Percentiles rank a stretch among this genome's conserved stretches.
Evolutionary conservation across 53 echinoderm and acorn worm species (phyloP).

Genomic region (Paelopatides confundens): DNA sequence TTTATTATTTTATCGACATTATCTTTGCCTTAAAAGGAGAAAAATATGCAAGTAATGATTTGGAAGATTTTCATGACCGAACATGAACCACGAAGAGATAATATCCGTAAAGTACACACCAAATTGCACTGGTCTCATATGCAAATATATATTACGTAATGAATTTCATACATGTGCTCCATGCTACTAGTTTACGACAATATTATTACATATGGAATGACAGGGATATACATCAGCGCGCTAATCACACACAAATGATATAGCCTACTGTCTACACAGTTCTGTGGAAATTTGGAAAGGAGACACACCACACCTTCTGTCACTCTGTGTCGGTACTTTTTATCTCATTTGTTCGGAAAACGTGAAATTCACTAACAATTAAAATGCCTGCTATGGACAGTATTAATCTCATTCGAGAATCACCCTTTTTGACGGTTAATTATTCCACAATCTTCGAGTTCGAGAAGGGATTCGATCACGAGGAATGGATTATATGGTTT

Average conservation of each 20-base stretch:
- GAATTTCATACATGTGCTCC: neutral
- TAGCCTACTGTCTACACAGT: no score
- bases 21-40: no score
- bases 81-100: neutral
- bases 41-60: no score
- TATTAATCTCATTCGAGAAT: constrained; percentile 37
- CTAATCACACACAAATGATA: no score
- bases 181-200: neutral
- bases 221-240: no score
- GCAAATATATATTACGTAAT: constrained; percentile 27
- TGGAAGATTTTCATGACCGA: neutral
- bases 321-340: no score
- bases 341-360: no score
- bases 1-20: no score
- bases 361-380: neutral
- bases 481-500: constrained; percentile 78
- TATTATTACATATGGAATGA: no score
- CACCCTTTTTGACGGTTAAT: constrained; percentile 52
- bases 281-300: neutral
- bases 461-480: constrained; percentile 78
- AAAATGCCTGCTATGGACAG: constrained; percentile 30
- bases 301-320: neutral
- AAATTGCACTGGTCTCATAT: neutral
- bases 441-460: constrained; percentile 70
- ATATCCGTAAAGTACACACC: neutral